Evolutionary conservation across 2,888 invertebrate genomes (phyloP).

Genomic region (Cabera pusaria): DNA sequence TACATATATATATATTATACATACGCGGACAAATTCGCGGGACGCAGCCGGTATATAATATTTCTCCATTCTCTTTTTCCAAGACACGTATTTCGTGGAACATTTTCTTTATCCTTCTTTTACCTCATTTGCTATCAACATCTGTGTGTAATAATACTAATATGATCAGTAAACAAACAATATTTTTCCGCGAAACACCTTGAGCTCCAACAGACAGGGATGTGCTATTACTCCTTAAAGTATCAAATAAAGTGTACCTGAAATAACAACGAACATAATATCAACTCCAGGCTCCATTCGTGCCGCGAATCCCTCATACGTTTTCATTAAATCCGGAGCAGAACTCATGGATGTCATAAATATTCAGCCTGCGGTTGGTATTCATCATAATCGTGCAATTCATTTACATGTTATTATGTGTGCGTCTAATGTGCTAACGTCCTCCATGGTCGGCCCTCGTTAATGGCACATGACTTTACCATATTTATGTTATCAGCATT

Average conservation of each 20-base stretch:
- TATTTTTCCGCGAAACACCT: background rate
- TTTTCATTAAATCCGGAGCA: constrained; percentile 49
- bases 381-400: constrained; percentile 69
- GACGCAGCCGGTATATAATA: no score
- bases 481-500: constrained; percentile 4
- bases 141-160: background rate
- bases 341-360: constrained; percentile 56
- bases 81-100: no score
- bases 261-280: constrained; percentile 20
- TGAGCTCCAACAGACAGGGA: constrained; percentile 2
- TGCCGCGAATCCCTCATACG: constrained; percentile 28
- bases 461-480: constrained; percentile 19
- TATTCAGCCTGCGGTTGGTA: constrained; percentile 64
- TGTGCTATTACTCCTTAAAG: constrained; percentile 10
- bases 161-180: constrained; percentile 9
- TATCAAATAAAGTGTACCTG: constrained; percentile 7
- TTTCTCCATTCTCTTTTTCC: no score
- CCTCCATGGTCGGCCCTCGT: constrained; percentile 28
- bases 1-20: no score
- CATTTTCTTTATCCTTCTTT: no score
- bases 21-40: no score
- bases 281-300: constrained; percentile 25
- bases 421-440: constrained; percentile 49
- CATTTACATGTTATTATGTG: constrained; percentile 71
- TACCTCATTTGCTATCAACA: no score